These are phyloP conservation scores for Hemiprocne comata DNA, from an alignment of 2,113 vertebrate species.

Conservation along the genomic window DNA sequence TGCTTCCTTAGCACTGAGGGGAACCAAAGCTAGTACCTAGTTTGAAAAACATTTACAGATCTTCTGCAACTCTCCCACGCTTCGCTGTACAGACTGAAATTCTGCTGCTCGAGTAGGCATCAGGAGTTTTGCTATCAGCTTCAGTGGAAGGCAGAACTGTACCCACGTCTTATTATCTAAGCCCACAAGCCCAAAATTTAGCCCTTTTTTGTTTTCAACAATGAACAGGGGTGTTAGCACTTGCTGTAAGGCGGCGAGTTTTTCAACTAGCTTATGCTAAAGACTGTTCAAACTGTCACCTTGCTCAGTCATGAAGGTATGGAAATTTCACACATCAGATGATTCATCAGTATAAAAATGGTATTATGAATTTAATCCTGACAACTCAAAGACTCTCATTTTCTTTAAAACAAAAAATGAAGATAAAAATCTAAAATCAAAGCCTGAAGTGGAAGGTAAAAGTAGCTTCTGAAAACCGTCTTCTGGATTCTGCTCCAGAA, in stretches of 20 bases:
- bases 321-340: constrained; percentile 5
- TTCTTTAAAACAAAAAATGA: constrained; percentile 22
- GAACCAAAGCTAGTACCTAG: background rate
- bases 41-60: background rate
- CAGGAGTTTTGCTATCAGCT: background rate
- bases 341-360: background rate
- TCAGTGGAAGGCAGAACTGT: background rate
- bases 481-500: background rate
- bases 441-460: constrained; percentile 8
- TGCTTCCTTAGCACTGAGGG: background rate
- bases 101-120: background rate
- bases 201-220: background rate
- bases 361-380: background rate
- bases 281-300: background rate
- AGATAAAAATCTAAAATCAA: constrained; percentile 23
- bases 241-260: background rate
- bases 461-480: background rate
- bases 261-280: background rate
- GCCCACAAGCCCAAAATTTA: background rate
- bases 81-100: background rate
- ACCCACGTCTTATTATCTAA: background rate
- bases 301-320: background rate
- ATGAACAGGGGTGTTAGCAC: background rate
- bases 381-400: background rate
- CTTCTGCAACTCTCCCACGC: background rate